These are phyloP conservation scores for Protosalanx chinensis DNA, from an alignment of 2,797 vertebrate species.

Conservation along the genomic window DNA sequence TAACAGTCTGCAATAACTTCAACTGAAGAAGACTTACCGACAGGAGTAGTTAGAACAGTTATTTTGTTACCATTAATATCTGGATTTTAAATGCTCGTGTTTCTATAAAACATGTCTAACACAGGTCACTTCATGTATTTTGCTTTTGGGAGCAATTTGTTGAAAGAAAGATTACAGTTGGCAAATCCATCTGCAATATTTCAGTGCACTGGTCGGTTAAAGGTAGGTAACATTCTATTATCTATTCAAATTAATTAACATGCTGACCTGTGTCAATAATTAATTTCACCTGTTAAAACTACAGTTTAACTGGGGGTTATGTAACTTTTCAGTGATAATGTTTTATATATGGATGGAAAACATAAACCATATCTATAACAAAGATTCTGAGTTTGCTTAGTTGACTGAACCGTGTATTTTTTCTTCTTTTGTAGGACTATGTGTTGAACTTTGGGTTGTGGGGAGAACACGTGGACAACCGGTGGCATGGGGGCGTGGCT, in stretches of 20 bases:
- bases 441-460: constrained; percentile 82
- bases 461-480: constrained; percentile 57
- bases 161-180: constrained; percentile 68
- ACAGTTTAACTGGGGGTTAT: neutral
- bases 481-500: constrained; percentile 88
- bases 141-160: constrained; percentile 75
- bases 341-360: no score
- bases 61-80: no score
- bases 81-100: neutral
- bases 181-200: constrained; percentile 69
- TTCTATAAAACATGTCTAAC: constrained; percentile 28
- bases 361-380: no score
- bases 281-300: neutral
- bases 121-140: constrained; percentile 67
- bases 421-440: constrained; percentile 74
- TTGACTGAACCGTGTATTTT: neutral
- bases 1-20: no score
- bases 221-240: constrained; percentile 59
- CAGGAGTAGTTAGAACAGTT: no score
- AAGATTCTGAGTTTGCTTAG: no score
- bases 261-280: neutral
- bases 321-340: neutral
- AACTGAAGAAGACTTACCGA: no score
- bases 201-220: constrained; percentile 55
- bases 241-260: neutral